Base-by-base conservation (phyloP, 2,888 invertebrate species). In the Leucophenga montana region DNA sequence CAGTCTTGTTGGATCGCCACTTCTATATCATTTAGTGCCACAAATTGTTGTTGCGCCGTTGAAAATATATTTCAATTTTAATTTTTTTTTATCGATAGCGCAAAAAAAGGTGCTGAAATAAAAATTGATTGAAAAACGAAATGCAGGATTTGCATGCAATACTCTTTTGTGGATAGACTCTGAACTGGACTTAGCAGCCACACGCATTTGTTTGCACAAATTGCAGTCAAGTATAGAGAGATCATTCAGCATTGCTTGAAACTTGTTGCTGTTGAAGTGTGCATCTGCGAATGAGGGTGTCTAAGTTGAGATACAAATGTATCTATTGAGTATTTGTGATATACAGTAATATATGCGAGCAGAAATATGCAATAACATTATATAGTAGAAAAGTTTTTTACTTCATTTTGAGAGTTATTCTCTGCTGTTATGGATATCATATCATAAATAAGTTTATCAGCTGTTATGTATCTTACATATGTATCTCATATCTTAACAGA, bases 11-110 rank as follows among this genome's bases (percentile, higher is more conserved):
- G n/a, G n/a, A n/a, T n/a, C n/a, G 31, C 22, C 13, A 18, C 56
- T 13, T 13, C 9, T 14, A 20, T 53, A 18, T 56, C 22, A 27
- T 56, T 56, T 64, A 46, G 27, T 31, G n/a, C 57, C 27, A 31
- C 22, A 61, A 56, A 54, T 54, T 57, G 22, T 22, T 56, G 4
- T 31, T 57, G 56, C 71, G 71, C 65, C 73, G 74, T 74, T 73
- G 77, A 75, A 72, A 78, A 72, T 72, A 82, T 78, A 82, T 80
- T 81, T 81, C 77, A 80, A 81, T 83, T 77, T 27, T 27, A 80
- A 73, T 75, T 75, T 16, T 18, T 71, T 66, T 68, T 56, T 69
- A 78, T 70, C 77, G 81, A 77, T 77, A 72, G 75, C 76, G 70
- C 73, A 76, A 79, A 83, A 79, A n/a, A n/a, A n/a, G n/a, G n/a